A percentile compares a stretch with the other conserved stretches of the same genome.
phyloP scores from a whole-genome alignment of 1,140 invertebrate genomes.

The Brachionus manjavacas region DNA sequence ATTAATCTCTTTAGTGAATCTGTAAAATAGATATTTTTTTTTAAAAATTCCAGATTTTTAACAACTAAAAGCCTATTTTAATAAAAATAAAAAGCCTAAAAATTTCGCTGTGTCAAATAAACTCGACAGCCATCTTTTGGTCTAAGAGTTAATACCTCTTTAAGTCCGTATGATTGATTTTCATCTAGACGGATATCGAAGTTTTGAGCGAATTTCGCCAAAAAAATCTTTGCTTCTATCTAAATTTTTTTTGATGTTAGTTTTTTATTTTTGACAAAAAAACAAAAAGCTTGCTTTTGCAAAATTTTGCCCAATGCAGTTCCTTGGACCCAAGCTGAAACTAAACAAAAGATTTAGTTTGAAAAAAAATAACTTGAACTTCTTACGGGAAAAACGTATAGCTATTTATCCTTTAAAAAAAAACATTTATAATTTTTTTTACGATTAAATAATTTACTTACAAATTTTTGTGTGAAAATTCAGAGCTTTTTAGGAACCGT shows the following conservation, averaged over 20 bases:
- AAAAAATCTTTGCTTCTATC: constrained; percentile 42
- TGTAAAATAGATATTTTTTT: too few species aligned
- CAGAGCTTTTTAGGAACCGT: not conserved
- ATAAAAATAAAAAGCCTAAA: not conserved
- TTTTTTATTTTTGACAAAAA: not conserved
- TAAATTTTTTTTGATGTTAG: not conserved
- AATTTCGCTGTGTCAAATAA: not conserved
- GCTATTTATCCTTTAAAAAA: constrained; percentile 23
- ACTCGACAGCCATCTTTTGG: constrained; percentile 41
- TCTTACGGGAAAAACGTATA: constrained; percentile 39
- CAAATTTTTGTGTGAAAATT: constrained; percentile 3
- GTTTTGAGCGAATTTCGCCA: constrained; percentile 40
- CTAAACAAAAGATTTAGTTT: not conserved
- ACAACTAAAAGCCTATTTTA: too few species aligned
- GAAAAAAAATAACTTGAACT: not conserved
- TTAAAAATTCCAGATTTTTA: too few species aligned
- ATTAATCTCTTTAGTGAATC: too few species aligned
- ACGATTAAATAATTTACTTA: not conserved
- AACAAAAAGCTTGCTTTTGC: not conserved
- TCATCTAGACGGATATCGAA: constrained; percentile 31
- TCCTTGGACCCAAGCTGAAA: constrained; percentile 38
- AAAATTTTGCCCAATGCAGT: constrained; percentile 43
- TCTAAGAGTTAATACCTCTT: constrained; percentile 13
- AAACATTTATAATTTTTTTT: not conserved
- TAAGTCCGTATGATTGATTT: constrained; percentile 32